A percentile compares a stretch with the other conserved stretches of the same genome.
Evolutionary conservation across 2,797 vertebrate genomes (phyloP).

Genomic region (Spatula clypeata): DNA sequence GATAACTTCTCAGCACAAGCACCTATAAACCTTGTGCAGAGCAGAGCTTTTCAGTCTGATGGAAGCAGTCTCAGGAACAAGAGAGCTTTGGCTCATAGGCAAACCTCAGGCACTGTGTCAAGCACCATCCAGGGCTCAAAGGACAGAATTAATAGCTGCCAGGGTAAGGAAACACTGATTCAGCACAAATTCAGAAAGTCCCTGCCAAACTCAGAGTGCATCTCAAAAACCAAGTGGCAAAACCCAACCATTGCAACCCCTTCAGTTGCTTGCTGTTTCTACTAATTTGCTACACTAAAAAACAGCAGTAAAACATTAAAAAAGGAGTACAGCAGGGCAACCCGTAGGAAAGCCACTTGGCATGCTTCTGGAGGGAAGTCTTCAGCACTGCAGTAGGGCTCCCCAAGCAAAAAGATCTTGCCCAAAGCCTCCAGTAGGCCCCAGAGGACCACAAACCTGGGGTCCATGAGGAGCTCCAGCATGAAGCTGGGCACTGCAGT

Average conservation of each 20-base stretch:
- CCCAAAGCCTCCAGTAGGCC: neutral
- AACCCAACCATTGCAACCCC: neutral
- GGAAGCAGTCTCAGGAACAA: neutral
- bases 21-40: rapidly evolving
- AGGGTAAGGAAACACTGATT: neutral
- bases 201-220: neutral
- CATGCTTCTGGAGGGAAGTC: rapidly evolving
- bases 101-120: neutral
- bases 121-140: neutral
- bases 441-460: neutral
- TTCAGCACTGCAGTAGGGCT: neutral
- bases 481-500: neutral
- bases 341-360: rapidly evolving
- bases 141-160: neutral
- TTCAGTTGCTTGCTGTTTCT: neutral
- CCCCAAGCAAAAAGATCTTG: neutral
- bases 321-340: rapidly evolving
- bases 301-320: neutral
- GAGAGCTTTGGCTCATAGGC: neutral
- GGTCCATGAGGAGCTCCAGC: neutral
- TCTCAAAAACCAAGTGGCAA: neutral
- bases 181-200: neutral
- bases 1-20: slow-evolving; percentile 5
- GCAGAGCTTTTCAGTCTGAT: neutral
- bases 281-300: neutral